Conservation (phyloP, 2,113 vertebrate species). For the Laterallus jamaicensis region DNA sequence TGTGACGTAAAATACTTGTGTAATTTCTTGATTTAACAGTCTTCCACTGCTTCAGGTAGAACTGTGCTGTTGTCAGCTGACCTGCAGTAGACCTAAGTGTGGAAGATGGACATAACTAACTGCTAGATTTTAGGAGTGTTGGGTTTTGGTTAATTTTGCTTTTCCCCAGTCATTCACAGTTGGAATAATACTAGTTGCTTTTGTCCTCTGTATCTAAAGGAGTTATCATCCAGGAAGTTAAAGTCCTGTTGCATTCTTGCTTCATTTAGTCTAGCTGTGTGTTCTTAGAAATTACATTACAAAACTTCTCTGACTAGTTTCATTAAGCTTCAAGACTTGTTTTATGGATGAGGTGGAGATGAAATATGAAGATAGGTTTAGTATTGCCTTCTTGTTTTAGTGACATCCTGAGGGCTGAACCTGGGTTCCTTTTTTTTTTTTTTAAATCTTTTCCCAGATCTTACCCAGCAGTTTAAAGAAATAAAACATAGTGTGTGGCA, state of each 20-base stretch:
- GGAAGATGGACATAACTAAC: not conserved
- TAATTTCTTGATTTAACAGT: not conserved
- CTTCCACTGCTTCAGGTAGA: not conserved
- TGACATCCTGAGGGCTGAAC: not conserved
- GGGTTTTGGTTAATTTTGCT: not conserved
- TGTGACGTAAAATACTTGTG: not conserved
- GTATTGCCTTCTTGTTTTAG: not conserved
- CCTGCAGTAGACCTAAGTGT: fast-evolving
- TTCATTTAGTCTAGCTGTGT: not conserved
- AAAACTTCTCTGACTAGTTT: not conserved
- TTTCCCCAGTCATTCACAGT: not conserved
- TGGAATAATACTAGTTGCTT: not conserved
- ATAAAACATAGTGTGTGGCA: not conserved
- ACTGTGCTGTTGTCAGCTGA: not conserved
- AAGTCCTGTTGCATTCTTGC: not conserved
- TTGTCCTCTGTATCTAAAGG: not conserved
- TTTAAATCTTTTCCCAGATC: not conserved
- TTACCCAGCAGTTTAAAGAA: not conserved
- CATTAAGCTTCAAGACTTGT: not conserved
- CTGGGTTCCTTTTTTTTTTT: not conserved
- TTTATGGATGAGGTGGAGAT: not conserved
- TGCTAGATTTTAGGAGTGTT: not conserved
- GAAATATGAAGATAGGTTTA: not conserved
- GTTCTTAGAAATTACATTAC: not conserved
- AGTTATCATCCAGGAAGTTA: not conserved